Evolutionary conservation across 2,113 vertebrate species (phyloP).

Genomic region (Elachura formosa): DNA sequence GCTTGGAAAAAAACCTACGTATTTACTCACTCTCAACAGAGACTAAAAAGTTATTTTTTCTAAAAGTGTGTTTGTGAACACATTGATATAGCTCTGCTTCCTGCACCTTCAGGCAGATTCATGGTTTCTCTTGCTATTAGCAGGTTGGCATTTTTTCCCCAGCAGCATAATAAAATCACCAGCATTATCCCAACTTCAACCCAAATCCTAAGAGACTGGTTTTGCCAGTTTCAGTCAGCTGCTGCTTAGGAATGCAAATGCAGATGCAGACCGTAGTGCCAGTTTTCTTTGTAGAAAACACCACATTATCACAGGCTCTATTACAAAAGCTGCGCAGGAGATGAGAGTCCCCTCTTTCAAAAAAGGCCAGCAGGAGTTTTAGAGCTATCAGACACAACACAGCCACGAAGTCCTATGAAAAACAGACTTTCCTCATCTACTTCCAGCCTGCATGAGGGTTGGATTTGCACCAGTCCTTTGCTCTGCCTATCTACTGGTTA

Average conservation of each 20-base stretch:
- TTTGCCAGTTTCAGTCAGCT: constrained; percentile 34
- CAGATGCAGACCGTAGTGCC: neutral
- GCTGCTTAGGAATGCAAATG: constrained; percentile 9
- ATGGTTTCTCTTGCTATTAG: neutral
- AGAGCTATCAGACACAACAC: neutral
- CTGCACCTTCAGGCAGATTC: neutral
- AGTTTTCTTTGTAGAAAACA: neutral
- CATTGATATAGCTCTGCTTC: neutral
- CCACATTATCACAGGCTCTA: neutral
- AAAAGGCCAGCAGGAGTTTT: neutral
- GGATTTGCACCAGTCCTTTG: neutral
- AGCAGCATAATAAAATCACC: neutral
- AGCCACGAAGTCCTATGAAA: neutral
- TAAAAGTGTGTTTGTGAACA: neutral
- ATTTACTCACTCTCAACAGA: neutral
- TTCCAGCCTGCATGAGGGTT: neutral
- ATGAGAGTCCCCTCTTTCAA: neutral
- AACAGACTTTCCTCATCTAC: neutral
- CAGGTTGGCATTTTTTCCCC: neutral
- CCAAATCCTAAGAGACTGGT: neutral
- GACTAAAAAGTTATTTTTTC: neutral
- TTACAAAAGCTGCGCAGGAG: neutral
- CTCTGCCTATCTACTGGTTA: neutral
- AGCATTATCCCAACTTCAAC: neutral
- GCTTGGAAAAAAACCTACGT: neutral